phyloP scores from a whole-genome alignment of 2,888 invertebrate species.

The Hemistola chrysoprasaria region DNA sequence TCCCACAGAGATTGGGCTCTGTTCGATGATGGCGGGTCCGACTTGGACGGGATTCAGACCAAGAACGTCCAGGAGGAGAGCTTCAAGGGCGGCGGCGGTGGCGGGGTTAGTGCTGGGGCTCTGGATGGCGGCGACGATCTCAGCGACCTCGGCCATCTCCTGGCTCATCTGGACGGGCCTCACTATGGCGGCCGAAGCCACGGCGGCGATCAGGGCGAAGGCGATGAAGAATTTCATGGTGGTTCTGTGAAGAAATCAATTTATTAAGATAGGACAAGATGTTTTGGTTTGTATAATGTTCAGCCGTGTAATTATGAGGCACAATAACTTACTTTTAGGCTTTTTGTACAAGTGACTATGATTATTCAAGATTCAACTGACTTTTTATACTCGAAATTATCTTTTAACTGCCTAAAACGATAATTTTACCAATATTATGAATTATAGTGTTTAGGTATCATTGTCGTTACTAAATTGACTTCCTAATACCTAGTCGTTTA shows the following conservation, averaged over 20 bases:
- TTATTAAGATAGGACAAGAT: too few relatives aligned
- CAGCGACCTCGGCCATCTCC: slow-evolving; percentile 29
- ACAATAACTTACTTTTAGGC: too few relatives aligned
- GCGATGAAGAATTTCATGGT: slow-evolving; percentile 61
- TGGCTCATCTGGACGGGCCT: slow-evolving; percentile 22
- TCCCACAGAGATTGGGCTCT: slow-evolving; percentile 33
- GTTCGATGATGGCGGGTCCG: slow-evolving; percentile 29
- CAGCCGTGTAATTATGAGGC: too few relatives aligned
- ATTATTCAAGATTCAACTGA: not conserved
- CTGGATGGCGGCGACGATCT: slow-evolving; percentile 36
- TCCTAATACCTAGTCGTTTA: too few relatives aligned
- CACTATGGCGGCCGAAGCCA: slow-evolving; percentile 51
- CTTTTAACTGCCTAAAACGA: slow-evolving; percentile 1
- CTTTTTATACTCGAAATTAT: slow-evolving; percentile 18
- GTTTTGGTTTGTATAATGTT: not conserved
- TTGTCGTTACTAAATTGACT: too few relatives aligned
- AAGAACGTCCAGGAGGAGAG: slow-evolving; percentile 26
- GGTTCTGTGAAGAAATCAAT: slow-evolving; percentile 29
- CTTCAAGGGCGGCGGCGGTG: slow-evolving; percentile 30
- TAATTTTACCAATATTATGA: not conserved
- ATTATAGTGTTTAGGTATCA: too few relatives aligned
- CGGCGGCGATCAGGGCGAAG: slow-evolving; percentile 54
- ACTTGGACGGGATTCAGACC: slow-evolving; percentile 27
- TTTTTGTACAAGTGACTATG: slow-evolving; percentile 21
- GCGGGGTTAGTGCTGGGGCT: slow-evolving; percentile 35